Evolutionary conservation across 2,113 vertebrate species (phyloP), one percentile per base, ranked within the genome.

Genomic region (Indicator maculatus): DNA sequence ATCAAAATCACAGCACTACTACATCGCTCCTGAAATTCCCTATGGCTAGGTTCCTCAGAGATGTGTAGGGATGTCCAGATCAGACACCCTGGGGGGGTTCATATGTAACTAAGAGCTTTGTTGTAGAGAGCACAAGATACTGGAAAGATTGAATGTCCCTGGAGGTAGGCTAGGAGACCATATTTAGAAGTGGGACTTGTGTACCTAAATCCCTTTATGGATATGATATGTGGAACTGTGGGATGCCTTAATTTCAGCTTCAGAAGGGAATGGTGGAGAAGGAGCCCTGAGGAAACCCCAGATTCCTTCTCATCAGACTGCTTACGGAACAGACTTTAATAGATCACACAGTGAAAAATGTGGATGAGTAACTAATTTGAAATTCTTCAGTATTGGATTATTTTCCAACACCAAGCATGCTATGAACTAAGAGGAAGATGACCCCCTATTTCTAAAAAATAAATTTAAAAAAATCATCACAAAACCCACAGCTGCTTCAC

Each of bases 401-500:
- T 17, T 39, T 55, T n/a, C 61, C 47, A 50, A 9, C 28, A 86
- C 53, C 3, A 14, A 86, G 27, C 16, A 44, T 19, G 28, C 13
- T 59, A 44, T 26, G 28, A 75, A 93, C 86, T 58, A 64, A 60
- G 16, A 61, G 47, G 50, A 61, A 88, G 61, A 90, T 44, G 39
- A 92, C 59, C 63, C 39, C 27, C 33, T 1, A 0, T 64, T 95
- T 91, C 77, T 7, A 78, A 59, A 90, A 89, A 76, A 47, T n/a
- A 31, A n/a, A 74, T 52, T 52, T 24, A 77, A 63, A 41, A 18
- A 41, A 83, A 23, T 44, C 31, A 81, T 63, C 60, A 38, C 75
- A 77, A 85, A 87, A 86, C 26, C 65, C 91, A 93, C 96, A 97
- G 91, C 91, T 97, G 94, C 58, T 94, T 65, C 58, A 27, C 60